Evolutionary conservation across 1,140 invertebrate species (phyloP), one percentile per base, ranked within the genome.

Genomic region (Globodera rostochiensis): DNA sequence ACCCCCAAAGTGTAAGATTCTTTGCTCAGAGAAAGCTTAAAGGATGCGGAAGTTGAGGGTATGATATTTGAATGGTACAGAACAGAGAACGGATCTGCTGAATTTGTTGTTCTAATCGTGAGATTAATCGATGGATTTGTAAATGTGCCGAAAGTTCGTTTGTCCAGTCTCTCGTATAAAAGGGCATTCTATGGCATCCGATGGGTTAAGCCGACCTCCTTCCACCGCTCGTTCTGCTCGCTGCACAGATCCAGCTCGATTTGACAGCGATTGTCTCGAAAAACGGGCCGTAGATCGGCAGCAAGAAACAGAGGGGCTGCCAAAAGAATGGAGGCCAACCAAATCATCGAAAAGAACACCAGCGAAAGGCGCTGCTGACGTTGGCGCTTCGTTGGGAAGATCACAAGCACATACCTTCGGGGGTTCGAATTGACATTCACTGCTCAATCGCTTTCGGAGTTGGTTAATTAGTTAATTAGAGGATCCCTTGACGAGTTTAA

Each of bases 221-320:
- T 76, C 88, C 88, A 89, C 21, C 81, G 85, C 5, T 90, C 84
- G 79, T 89, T 90, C 74, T 89, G 88, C 66, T 89, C 88, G 77
- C 89, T 87, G 75, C 88, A 89, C 79, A 89, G 84, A 13, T 86
- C 74, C 49, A 90, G 50, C 25, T 77, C 67, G 6, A 90, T 85
- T 25, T 81, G 84, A 79, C 88, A 89, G 6, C 81, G 69, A 0
- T 46, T 66, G 46, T 89, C 87, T n/a, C 87, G 79, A 74, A 86
- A 88, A 45, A 89, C 83, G 4, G 75, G 53, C 46, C 84, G 85
- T 15, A 89, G 49, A 82, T 89, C 88, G n/a, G 86, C 82, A 4
- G 88, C 88, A 11, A 83, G 84, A 25, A 90, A 82, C 2, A 89
- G 81, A 19, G 88, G 88, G 50, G 89, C 66, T 13, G 88, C 88